Conservation (phyloP, 2,113 vertebrate genomes). For the Centropus bengalensis region DNA sequence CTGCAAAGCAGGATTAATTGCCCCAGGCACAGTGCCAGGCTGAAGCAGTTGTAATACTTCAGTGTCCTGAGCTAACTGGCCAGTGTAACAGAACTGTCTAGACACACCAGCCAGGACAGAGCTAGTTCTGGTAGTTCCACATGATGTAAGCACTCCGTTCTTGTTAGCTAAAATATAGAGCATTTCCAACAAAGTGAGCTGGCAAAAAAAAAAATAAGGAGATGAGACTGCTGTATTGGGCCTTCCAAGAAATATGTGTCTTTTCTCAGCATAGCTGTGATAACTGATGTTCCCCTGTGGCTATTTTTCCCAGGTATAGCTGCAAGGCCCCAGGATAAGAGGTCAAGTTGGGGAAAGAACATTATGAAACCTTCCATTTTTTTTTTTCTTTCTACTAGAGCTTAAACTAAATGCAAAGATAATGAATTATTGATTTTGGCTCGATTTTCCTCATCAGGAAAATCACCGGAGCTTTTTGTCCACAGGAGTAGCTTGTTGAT, state of each 20-base stretch:
- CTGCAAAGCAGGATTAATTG: conserved; percentile 6
- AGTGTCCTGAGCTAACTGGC: neutral
- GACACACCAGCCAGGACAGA: neutral
- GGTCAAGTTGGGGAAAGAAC: neutral
- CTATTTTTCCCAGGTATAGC: neutral
- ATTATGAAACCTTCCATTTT: neutral
- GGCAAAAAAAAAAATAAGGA: neutral
- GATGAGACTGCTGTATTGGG: neutral
- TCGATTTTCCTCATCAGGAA: neutral
- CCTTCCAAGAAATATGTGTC: neutral
- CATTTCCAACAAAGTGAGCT: neutral
- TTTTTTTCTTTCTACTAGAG: neutral
- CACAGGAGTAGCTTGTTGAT: neutral
- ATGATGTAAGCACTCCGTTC: neutral
- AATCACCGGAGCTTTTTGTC: neutral
- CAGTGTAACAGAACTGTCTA: neutral
- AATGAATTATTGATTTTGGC: neutral
- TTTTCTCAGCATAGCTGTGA: neutral
- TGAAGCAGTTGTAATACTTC: neutral
- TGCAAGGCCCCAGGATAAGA: neutral
- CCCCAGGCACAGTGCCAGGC: neutral
- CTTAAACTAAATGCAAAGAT: neutral
- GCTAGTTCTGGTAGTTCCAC: neutral
- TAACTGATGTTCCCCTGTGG: neutral
- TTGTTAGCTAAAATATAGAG: neutral